These are phyloP conservation scores for Caenorhabditis japonica DNA, from an alignment of 2,888 invertebrate genomes.

Conservation along the genomic window DNA sequence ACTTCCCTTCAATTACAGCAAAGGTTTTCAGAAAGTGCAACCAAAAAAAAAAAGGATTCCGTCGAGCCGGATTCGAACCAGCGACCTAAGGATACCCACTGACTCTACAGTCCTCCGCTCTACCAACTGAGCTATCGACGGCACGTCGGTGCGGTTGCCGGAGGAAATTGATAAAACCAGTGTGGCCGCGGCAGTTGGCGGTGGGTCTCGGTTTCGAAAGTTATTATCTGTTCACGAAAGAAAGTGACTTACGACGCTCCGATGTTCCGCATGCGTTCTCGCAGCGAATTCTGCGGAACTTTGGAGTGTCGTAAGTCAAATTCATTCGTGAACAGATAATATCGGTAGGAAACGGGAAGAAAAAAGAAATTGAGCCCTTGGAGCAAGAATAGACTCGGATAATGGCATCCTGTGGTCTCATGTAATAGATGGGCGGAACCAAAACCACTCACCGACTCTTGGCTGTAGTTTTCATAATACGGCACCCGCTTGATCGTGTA, in stretches of 20 bases:
- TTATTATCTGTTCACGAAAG: too few relatives aligned
- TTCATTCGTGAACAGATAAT: too few relatives aligned
- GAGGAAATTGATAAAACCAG: not conserved
- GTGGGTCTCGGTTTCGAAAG: too few relatives aligned
- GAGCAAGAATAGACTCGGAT: not conserved
- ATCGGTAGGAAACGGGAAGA: slow-evolving; percentile 9
- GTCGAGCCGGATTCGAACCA: slow-evolving; percentile 69
- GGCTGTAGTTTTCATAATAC: slow-evolving; percentile 46
- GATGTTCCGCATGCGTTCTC: too few relatives aligned
- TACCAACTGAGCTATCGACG: slow-evolving; percentile 68
- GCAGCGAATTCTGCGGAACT: too few relatives aligned
- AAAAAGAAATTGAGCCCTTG: not conserved
- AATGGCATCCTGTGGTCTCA: slow-evolving; percentile 28
- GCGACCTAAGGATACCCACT: slow-evolving; percentile 65
- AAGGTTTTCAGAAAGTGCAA: slow-evolving; percentile 1
- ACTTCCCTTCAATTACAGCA: not conserved
- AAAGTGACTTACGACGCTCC: too few relatives aligned
- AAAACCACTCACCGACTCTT: slow-evolving; percentile 43
- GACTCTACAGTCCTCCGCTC: slow-evolving; percentile 66
- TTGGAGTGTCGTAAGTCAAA: too few relatives aligned
- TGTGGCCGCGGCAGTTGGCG: not conserved
- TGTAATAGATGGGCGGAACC: slow-evolving; percentile 6
- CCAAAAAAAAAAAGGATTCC: slow-evolving; percentile 44
- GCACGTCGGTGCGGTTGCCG: slow-evolving; percentile 4
- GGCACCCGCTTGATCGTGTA: slow-evolving; percentile 16